Evolutionary conservation across 2,113 vertebrate species (phyloP).

Genomic region (Caracal caracal): DNA sequence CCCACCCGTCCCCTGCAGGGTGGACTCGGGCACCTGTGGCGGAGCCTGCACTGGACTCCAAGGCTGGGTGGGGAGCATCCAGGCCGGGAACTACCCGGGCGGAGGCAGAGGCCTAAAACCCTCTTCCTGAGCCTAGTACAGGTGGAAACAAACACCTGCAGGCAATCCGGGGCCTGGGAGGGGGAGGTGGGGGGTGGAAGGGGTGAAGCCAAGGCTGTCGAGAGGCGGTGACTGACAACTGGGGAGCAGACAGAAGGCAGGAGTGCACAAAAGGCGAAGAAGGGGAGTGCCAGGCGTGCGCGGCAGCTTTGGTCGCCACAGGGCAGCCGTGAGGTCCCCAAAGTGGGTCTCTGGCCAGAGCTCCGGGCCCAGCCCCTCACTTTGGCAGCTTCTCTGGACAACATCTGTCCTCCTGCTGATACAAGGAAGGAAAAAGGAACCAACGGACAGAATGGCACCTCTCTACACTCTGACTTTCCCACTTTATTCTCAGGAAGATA

Average conservation of each 20-base stretch:
- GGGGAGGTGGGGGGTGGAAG: not conserved
- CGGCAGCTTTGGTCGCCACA: not conserved
- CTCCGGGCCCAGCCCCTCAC: not conserved
- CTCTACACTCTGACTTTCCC: not conserved
- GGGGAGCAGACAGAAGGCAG: not conserved
- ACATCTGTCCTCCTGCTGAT: accelerated
- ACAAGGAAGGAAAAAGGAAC: not conserved
- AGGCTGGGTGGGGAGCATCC: not conserved
- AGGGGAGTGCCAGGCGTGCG: not conserved
- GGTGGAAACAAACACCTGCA: not conserved
- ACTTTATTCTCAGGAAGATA: not conserved
- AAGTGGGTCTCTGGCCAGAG: not conserved
- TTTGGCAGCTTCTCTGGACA: not conserved
- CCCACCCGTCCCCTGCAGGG: no score
- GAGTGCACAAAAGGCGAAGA: not conserved
- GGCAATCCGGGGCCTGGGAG: not conserved
- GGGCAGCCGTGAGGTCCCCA: accelerated
- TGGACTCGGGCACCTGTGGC: accelerated
- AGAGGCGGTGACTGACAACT: not conserved
- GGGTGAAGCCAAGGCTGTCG: not conserved
- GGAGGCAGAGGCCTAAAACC: not conserved
- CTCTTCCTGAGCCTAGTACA: not conserved
- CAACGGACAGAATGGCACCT: not conserved
- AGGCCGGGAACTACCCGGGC: accelerated
- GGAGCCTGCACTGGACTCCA: not conserved